phyloP scores from a whole-genome alignment of 1,140 invertebrate species.

The Halesus radiatus region DNA sequence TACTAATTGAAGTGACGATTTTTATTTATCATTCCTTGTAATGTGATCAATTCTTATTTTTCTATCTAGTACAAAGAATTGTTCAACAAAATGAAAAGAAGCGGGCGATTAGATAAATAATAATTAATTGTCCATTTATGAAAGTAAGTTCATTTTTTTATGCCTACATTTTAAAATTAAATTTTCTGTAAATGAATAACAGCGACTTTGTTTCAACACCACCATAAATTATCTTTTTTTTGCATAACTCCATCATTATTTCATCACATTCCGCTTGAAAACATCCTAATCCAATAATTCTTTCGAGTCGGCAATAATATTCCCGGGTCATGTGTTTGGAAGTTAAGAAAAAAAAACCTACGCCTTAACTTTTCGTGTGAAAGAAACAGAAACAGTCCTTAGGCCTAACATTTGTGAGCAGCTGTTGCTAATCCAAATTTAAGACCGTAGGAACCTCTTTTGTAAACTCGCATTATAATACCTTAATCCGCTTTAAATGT shows the following conservation, averaged over 20 bases:
- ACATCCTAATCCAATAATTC: conserved; percentile 1
- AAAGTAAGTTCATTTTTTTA: too few species aligned
- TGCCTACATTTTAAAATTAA: too few species aligned
- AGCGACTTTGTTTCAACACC: background rate
- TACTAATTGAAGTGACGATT: too few species aligned
- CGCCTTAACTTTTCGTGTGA: conserved; percentile 2
- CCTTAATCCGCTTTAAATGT: conserved; percentile 15
- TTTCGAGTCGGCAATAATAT: background rate
- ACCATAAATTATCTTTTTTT: background rate
- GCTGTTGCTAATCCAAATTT: conserved; percentile 31
- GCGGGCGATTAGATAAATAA: too few species aligned
- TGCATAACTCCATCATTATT: background rate
- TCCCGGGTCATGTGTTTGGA: background rate
- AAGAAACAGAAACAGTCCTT: background rate
- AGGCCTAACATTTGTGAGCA: background rate
- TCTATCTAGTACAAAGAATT: too few species aligned
- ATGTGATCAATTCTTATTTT: too few species aligned
- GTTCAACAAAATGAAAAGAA: too few species aligned
- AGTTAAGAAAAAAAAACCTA: background rate
- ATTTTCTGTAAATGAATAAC: too few species aligned
- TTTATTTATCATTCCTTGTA: too few species aligned
- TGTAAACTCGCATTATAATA: background rate
- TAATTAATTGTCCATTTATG: too few species aligned
- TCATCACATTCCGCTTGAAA: conserved; percentile 8
- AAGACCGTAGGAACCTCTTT: background rate